Base-by-base conservation (phyloP, 2,888 invertebrate genomes). In the Ctenicera cuprea region DNA sequence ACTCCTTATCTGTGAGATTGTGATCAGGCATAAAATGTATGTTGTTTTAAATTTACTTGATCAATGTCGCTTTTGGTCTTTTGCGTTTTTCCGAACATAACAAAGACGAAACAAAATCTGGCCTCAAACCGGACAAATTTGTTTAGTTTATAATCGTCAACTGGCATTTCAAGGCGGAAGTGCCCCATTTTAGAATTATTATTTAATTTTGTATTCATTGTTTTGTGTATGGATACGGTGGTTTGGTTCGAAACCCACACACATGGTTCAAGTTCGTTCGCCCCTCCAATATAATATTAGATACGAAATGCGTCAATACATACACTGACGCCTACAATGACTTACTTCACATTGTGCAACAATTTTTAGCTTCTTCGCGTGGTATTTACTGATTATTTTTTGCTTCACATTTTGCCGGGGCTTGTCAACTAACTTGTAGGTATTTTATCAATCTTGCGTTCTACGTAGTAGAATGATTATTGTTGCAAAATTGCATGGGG, bases 191-290 rank as follows among this genome's bases (percentile, higher is more conserved):
- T 52, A 30, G 41, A 61, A 48, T 67, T 67, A 57, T 57, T 61
- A 61, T 59, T 69, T 69, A 69, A 69, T 69, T 69, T 69, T 48
- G 48, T 38, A 61, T 61, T 38, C 62, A 62, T 69, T 69, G 69
- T 62, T 69, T 69, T 69, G 59, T 61, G 33, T 69, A 52, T 69
- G 69, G 69, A 68, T 68, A 48, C 69, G 69, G 69, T 69, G 69
- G 61, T 69, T 61, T 59, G 54, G 20, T 62, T 61, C 37, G 48
- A 26, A 61, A 68, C 68, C 69, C 59, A 69, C 69, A 62, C 66
- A 41, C 59, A 59, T 68, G 68, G 57, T 68, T 68, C 68, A 68
- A 68, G 69, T 69, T 69, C 69, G 43, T 69, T 69, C 48, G 69
- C 41, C 69, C 69, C 69, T 48, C 69, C 61, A 52, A 69, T 59